Percentiles rank a stretch among this genome's conserved stretches.
Conservation (phyloP, 2,797 vertebrate genomes). For the Pangasius mekongensis region DNA sequence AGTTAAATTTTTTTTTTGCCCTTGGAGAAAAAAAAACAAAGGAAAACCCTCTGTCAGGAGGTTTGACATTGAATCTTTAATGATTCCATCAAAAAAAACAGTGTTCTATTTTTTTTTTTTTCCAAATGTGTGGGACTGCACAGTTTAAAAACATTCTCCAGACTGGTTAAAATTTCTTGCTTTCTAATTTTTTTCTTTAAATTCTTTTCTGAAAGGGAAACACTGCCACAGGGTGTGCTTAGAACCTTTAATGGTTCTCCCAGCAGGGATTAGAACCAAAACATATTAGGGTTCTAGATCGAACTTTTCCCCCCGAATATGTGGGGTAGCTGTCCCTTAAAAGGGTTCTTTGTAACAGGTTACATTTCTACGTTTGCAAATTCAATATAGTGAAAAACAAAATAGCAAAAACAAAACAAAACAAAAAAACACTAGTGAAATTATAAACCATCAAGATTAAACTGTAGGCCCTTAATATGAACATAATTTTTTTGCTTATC, state of each 20-base stretch:
- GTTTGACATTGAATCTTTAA: background rate
- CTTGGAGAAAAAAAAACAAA: background rate
- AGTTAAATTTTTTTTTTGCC: background rate
- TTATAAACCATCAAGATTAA: background rate
- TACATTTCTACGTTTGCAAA: no score
- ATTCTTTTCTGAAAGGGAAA: background rate
- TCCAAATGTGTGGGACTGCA: background rate
- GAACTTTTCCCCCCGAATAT: background rate
- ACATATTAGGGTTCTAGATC: background rate
- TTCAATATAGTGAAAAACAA: background rate
- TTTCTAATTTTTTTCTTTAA: background rate
- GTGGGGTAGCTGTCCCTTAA: background rate
- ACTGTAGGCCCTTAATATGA: background rate
- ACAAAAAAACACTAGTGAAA: background rate
- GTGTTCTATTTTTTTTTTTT: background rate
- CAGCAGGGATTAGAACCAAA: background rate
- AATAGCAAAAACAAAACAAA: background rate
- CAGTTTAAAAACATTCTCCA: background rate
- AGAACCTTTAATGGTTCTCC: background rate
- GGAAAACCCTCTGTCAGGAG: background rate
- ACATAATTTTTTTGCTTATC: background rate
- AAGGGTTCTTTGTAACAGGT: background rate
- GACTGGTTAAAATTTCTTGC: background rate
- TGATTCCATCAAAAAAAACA: background rate
- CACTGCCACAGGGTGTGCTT: background rate